phyloP scores from a whole-genome alignment of 2,888 invertebrate genomes.

The Folsomia candida region DNA sequence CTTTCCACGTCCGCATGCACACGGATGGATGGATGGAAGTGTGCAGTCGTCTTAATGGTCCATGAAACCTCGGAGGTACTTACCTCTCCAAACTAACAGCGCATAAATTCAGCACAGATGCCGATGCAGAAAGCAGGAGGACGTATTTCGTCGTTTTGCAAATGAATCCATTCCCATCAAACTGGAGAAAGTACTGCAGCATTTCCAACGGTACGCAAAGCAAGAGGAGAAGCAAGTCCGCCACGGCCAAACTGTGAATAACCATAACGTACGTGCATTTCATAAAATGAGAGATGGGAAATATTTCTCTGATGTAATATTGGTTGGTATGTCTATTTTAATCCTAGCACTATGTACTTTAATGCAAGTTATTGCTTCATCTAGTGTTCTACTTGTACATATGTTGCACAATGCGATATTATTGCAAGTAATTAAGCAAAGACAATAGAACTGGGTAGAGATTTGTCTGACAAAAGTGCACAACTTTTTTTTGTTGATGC shows the following conservation, averaged over 20 bases:
- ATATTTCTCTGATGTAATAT: too few relatives aligned
- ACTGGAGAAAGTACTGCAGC: slow-evolving; percentile 55
- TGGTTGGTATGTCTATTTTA: too few relatives aligned
- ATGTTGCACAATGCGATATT: too few relatives aligned
- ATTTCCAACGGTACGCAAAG: slow-evolving; percentile 57
- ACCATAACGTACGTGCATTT: too few relatives aligned
- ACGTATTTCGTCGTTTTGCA: slow-evolving; percentile 58
- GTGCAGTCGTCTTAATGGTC: slow-evolving; percentile 12
- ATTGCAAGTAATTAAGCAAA: too few relatives aligned
- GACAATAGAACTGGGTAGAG: too few relatives aligned
- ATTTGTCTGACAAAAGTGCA: too few relatives aligned
- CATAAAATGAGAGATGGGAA: too few relatives aligned
- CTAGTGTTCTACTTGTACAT: too few relatives aligned
- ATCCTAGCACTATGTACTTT: too few relatives aligned
- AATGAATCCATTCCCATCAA: slow-evolving; percentile 55
- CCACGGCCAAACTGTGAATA: slow-evolving; percentile 54
- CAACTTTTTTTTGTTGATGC: too few relatives aligned
- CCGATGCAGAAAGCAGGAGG: slow-evolving; percentile 57
- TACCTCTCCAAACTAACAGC: slow-evolving; percentile 60
- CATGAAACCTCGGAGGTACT: slow-evolving; percentile 15
- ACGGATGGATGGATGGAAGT: slow-evolving; percentile 13
- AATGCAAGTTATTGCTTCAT: too few relatives aligned
- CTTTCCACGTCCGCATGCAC: background rate
- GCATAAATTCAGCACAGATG: slow-evolving; percentile 58
- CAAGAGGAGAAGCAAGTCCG: slow-evolving; percentile 57